phyloP scores from a whole-genome alignment of 2,888 invertebrate genomes.

The Acleris sparsana region DNA sequence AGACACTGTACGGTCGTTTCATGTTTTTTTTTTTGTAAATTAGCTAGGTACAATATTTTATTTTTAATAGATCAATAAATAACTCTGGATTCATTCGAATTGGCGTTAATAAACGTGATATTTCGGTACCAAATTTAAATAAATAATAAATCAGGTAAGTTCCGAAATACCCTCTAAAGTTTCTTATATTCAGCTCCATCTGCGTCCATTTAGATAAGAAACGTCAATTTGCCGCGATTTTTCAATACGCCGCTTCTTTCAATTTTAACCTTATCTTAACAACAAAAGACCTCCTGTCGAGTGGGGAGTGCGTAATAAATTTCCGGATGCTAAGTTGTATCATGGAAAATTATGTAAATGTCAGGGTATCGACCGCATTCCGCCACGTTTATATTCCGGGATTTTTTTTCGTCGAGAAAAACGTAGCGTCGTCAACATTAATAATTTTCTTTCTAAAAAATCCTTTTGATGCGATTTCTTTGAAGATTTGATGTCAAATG shows the following conservation, averaged over 20 bases:
- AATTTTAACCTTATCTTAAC: slow-evolving; percentile 6
- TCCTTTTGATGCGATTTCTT: slow-evolving; percentile 5
- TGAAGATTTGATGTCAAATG: slow-evolving; percentile 3
- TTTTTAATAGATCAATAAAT: no score
- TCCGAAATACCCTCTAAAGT: neutral
- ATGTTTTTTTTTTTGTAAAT: no score
- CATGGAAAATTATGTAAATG: slow-evolving; percentile 35
- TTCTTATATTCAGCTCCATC: slow-evolving; percentile 12
- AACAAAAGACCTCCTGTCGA: slow-evolving; percentile 4
- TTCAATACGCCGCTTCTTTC: neutral
- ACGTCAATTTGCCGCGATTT: slow-evolving; percentile 13
- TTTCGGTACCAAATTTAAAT: no score
- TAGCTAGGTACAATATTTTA: no score
- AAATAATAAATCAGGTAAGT: no score
- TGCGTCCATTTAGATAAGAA: slow-evolving; percentile 29
- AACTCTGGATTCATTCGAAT: no score
- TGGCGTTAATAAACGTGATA: no score
- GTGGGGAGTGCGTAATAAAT: neutral
- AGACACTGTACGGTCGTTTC: no score
- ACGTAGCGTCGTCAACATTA: slow-evolving; percentile 36
- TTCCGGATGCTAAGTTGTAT: slow-evolving; percentile 26
- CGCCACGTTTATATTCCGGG: slow-evolving; percentile 24
- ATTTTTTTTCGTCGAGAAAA: slow-evolving; percentile 13
- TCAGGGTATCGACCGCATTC: slow-evolving; percentile 30
- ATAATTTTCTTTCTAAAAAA: slow-evolving; percentile 38